Base-by-base conservation (phyloP, 2,797 vertebrate species). In the Hoplostethus atlanticus region DNA sequence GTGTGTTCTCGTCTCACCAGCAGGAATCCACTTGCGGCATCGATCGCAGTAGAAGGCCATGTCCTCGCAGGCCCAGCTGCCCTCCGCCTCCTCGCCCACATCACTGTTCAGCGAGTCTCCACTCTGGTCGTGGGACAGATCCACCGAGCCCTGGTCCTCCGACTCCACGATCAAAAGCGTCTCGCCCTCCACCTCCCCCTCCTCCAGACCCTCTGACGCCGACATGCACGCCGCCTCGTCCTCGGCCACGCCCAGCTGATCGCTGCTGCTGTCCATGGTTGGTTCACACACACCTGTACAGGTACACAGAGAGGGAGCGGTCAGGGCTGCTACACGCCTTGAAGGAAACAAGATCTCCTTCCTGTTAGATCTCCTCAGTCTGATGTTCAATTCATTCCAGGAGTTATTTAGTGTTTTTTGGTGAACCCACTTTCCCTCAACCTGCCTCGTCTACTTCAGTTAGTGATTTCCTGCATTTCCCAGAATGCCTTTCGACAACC, bases 151-250 rank as follows among this genome's bases (percentile, higher is more conserved):
- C 92, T 98, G 97, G 80, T 99, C 98, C 89, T 99, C 97, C 0
- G 97, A 98, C 81, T 99, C 97, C 0, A 99, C 97, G 0, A 99
- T 97, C 13, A 99, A 89, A 30, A 99, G 95, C 0, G 98, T 99
- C 89, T 99, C 98, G 0, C 98, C 97, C 90, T 99, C 98, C 87
- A 99, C 98, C 87, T 99, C 98, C 0, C 98, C 98, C 71, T 99
- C 98, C 84, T 99, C 98, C 93, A 99, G 89, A 0, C 97, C 98
- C 80, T 98, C 97, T 0, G 96, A 99, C n/a, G 95, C 95, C 0
- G 97, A 97, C 0, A 95, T 96, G 68, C 96, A 95, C 1, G 96
- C 95, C 12, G 95, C 94, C 81, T 97, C 97, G 1, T 97, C 97
- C 16, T 97, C 97, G 52, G 50, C 94, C 76, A 65, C 96, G 73